Base-by-base conservation (phyloP, 1,140 invertebrate species). In the Scaptomyza graminum region DNA sequence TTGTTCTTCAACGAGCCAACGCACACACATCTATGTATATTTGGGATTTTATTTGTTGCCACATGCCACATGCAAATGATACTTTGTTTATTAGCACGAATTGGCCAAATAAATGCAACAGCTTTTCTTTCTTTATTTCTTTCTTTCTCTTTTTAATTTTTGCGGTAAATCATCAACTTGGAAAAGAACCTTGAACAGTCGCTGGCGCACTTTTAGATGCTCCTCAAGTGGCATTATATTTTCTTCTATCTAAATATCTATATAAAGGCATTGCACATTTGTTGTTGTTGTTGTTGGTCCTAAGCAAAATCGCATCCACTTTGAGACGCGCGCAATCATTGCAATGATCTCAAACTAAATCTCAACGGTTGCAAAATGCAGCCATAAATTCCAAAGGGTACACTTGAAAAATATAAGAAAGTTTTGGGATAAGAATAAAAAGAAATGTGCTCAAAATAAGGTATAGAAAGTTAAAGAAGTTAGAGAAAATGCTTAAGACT, bases 31-130 rank as follows among this genome's bases (percentile, higher is more conserved):
- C 47, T 55, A 61, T 59, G 59, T 74, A 55, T 79, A 49, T 68
- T 37, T 75, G 49, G 51, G 56, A 39, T 56, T 55, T 68, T 88
- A 82, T 87, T 87, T 87, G 79, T 87, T 87, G 79, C 68, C 74
- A 69, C 74, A 82, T 74, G 85, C 80, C 81, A 43, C 44, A 46
- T 25, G 18, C 63, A 43, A 72, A 74, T 73, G 83, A 85, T 87
- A 83, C 87, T 83, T 80, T 90, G 88, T 90, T 90, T 90, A 90
- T 90, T 90, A 66, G 73, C 78, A 66, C 78, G 79, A 39, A 66
- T 66, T 69, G 75, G 74, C 79, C 82, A 87, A 85, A 85, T 87
- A 87, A 79, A 85, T 85, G 82, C 74, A 78, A 64, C 74, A 50
- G 46, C 63, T 51, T 65, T 84, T 77, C 31, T 31, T 5, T 31